Percentiles rank a stretch among this genome's conserved stretches.
phyloP scores from a whole-genome alignment of 2,888 invertebrate genomes.

The Tinea trinotella region DNA sequence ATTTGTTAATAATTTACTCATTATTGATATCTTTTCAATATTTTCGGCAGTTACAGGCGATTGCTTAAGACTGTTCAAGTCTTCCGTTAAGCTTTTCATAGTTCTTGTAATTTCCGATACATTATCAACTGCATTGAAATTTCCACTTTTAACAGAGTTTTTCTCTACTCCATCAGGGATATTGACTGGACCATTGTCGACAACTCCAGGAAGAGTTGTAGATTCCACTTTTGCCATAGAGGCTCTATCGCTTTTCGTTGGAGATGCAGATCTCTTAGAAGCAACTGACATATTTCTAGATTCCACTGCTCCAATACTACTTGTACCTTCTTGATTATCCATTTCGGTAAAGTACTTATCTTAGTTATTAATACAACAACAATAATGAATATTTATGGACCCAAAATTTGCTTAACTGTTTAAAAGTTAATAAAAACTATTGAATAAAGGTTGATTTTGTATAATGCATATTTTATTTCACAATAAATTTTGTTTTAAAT shows the following conservation, averaged over 20 bases:
- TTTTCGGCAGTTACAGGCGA: conserved; percentile 36
- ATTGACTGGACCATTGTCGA: not conserved
- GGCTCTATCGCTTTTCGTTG: not conserved
- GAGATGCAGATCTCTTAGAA: not conserved
- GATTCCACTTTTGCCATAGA: not conserved
- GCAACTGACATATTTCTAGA: not conserved
- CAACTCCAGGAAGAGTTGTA: no score
- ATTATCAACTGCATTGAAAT: conserved; percentile 36
- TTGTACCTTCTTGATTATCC: not conserved
- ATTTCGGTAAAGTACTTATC: not conserved
- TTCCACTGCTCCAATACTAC: not conserved
- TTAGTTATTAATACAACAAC: not conserved
- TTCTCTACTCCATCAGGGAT: not conserved
- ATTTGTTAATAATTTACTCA: conserved; percentile 52
- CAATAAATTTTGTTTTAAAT: conserved; percentile 4
- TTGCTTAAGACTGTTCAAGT: conserved; percentile 22
- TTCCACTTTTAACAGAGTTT: conserved; percentile 27
- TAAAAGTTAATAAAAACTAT: no score
- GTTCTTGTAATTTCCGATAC: conserved; percentile 35
- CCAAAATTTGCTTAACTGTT: not conserved
- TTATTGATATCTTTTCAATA: conserved; percentile 51
- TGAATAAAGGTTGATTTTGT: no score
- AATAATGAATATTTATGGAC: not conserved
- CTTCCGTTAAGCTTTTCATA: conserved; percentile 23
- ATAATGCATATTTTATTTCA: no score